Percentiles rank a stretch among this genome's conserved stretches.
phyloP scores from a whole-genome alignment of 2,888 invertebrate genomes.

The Drosophila multiciliata region DNA sequence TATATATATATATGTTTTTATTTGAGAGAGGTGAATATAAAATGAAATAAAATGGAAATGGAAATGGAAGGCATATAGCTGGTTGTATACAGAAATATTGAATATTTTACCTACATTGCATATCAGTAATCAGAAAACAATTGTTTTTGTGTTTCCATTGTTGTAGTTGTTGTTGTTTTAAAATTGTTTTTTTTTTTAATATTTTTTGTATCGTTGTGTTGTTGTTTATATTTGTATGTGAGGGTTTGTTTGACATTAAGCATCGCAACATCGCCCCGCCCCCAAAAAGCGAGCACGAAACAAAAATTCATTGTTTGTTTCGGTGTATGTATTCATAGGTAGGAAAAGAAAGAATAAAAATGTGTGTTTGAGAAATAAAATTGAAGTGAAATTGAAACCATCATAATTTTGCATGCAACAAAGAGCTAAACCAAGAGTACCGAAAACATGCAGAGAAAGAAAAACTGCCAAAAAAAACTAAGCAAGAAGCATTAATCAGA shows the following conservation, averaged over 20 bases:
- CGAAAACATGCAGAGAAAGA: constrained; percentile 27
- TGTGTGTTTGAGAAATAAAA: constrained; percentile 46
- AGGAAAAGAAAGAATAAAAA: constrained; percentile 39
- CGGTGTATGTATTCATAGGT: constrained; percentile 24
- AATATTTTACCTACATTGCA: constrained; percentile 72
- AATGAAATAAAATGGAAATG: constrained; percentile 17
- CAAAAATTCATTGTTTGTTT: constrained; percentile 51
- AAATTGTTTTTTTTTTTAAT: constrained; percentile 1
- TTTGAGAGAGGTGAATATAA: constrained; percentile 25
- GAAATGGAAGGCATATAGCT: constrained; percentile 40
- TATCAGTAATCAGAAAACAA: constrained; percentile 33
- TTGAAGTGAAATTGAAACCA: constrained; percentile 46
- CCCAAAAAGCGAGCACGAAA: constrained; percentile 49
- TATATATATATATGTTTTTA: constrained; percentile 1
- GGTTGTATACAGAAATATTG: constrained; percentile 50
- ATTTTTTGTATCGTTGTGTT: constrained; percentile 10
- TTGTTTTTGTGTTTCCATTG: constrained; percentile 46
- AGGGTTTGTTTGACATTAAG: constrained; percentile 36
- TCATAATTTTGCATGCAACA: constrained; percentile 35
- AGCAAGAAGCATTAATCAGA: background rate
- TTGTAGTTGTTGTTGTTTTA: constrained; percentile 48
- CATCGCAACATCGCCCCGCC: constrained; percentile 28
- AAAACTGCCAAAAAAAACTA: background rate
- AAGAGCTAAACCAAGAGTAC: constrained; percentile 37
- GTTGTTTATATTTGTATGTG: constrained; percentile 25